Evolutionary conservation across 2,888 invertebrate genomes (phyloP).

Genomic region (Philhelius pedissequus): DNA sequence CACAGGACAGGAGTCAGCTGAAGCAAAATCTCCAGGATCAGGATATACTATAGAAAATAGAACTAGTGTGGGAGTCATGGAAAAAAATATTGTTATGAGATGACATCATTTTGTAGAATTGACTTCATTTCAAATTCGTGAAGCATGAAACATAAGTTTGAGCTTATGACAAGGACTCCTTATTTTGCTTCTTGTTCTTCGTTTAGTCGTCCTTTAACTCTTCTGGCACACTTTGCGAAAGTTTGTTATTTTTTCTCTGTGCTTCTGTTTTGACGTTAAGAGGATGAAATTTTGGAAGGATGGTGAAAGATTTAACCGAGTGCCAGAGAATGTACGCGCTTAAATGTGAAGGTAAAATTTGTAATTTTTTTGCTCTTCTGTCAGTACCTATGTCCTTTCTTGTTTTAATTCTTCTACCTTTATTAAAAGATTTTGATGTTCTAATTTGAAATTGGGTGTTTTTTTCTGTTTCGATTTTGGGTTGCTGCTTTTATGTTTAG

Average conservation of each 20-base stretch:
- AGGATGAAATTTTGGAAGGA: slow-evolving; percentile 7
- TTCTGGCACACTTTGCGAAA: slow-evolving; percentile 13
- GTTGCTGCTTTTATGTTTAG: no score
- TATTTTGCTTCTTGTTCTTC: slow-evolving; percentile 6
- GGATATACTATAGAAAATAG: no score
- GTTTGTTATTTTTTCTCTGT: background rate
- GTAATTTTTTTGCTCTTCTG: background rate
- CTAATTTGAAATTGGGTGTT: background rate
- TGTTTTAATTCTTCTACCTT: background rate
- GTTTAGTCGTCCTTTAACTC: slow-evolving; percentile 14
- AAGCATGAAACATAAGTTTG: slow-evolving; percentile 53
- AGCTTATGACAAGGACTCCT: slow-evolving; percentile 32
- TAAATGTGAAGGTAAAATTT: slow-evolving; percentile 10
- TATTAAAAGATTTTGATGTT: background rate
- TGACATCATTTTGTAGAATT: slow-evolving; percentile 59
- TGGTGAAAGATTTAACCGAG: slow-evolving; percentile 8
- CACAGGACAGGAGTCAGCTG: background rate
- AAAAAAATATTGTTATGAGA: slow-evolving; percentile 41
- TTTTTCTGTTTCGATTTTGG: no score
- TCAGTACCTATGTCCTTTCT: background rate
- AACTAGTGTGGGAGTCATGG: background rate
- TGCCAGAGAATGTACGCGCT: background rate
- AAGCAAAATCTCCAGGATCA: background rate
- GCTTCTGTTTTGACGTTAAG: slow-evolving; percentile 2
- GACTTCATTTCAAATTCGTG: slow-evolving; percentile 51